Evolutionary conservation across 2,113 vertebrate genomes (phyloP).

Genomic region (Ammodytes marinus): DNA sequence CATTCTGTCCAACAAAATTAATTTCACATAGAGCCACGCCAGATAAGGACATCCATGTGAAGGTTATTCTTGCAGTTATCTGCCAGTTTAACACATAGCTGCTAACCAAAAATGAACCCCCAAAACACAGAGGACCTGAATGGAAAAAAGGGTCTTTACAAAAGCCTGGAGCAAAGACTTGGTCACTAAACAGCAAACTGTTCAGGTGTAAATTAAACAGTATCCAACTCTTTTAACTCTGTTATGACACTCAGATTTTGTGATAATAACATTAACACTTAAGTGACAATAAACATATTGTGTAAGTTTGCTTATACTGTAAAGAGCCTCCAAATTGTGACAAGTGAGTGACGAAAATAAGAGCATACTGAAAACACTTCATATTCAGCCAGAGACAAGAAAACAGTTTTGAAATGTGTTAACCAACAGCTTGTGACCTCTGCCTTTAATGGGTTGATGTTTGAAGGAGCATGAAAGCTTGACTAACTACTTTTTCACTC

Average conservation of each 20-base stretch:
- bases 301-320: neutral
- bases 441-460: constrained; percentile 48
- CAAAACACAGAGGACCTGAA: neutral
- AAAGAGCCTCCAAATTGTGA: neutral
- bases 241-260: neutral
- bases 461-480: constrained; percentile 40
- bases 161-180: neutral
- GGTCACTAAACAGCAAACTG: neutral
- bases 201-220: constrained; percentile 11
- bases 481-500: constrained; percentile 10
- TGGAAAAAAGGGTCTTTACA: neutral
- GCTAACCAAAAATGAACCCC: neutral
- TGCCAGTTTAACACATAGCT: neutral
- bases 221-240: neutral
- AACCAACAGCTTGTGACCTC: constrained; percentile 43
- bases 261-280: constrained; percentile 1
- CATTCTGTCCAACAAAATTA: neutral
- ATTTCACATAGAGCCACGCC: neutral
- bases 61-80: neutral
- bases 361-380: neutral
- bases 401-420: constrained; percentile 11
- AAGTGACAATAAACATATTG: neutral
- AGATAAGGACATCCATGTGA: neutral
- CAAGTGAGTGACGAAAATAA: neutral
- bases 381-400: constrained; percentile 9